Evolutionary conservation across 2,888 invertebrate species (phyloP).

Genomic region (Pollenia griseotomentosa): DNA sequence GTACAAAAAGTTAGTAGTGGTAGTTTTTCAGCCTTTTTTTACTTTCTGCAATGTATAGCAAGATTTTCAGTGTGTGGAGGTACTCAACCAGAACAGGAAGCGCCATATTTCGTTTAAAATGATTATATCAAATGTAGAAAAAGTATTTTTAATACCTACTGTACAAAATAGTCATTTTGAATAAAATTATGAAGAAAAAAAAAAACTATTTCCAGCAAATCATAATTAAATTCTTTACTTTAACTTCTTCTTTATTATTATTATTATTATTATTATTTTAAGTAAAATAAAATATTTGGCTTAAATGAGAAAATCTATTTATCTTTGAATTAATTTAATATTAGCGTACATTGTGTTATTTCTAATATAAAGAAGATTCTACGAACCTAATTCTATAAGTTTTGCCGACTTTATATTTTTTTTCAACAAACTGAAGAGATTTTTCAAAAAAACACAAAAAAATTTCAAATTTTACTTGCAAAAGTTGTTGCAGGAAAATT

Average conservation of each 20-base stretch:
- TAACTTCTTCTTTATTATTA: conserved; percentile 2
- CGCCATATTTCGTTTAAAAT: conserved; percentile 36
- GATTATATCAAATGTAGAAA: conserved; percentile 18
- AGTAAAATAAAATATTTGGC: conserved; percentile 19
- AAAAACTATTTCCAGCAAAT: conserved; percentile 25
- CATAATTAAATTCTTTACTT: conserved; percentile 51
- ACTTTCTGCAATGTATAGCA: background rate
- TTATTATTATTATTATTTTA: background rate
- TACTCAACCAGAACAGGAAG: conserved; percentile 41
- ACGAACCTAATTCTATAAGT: too few species aligned
- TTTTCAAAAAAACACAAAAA: too few species aligned
- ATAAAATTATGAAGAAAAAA: conserved; percentile 2
- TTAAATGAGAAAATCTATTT: background rate
- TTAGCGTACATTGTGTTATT: background rate
- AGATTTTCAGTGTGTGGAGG: background rate
- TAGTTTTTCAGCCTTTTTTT: background rate
- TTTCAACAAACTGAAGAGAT: too few species aligned
- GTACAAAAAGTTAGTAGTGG: conserved; percentile 35
- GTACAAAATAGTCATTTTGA: conserved; percentile 15
- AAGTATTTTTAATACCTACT: background rate
- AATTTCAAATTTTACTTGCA: too few species aligned
- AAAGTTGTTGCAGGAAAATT: too few species aligned
- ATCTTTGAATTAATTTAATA: conserved; percentile 3
- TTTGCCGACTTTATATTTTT: too few species aligned
- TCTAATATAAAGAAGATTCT: background rate